A percentile compares a stretch with the other conserved stretches of the same genome.
Conservation (phyloP, 2,113 vertebrate species). For the Nerophis lumbriciformis region DNA sequence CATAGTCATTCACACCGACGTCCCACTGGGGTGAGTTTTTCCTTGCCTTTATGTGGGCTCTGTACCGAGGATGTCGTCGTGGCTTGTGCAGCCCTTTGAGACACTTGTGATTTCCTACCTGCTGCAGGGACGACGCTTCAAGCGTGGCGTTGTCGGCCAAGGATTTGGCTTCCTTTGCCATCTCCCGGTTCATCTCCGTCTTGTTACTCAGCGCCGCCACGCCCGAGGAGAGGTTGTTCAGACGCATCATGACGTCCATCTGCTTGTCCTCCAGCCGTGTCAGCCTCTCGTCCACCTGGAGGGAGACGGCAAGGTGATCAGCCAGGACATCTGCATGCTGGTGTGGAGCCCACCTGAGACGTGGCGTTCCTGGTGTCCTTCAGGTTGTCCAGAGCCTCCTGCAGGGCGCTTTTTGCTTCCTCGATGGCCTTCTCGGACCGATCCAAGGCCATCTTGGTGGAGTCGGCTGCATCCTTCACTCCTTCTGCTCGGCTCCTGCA, state of each 20-base stretch:
- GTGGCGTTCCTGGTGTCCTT: slow-evolving; percentile 49
- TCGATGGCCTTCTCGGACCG: slow-evolving; percentile 46
- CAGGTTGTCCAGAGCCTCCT: slow-evolving; percentile 53
- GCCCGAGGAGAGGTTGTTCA: slow-evolving; percentile 64
- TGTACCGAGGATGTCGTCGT: too few relatives aligned
- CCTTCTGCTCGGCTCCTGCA: slow-evolving; percentile 67
- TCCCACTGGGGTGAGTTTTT: too few relatives aligned
- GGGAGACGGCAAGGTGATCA: neutral
- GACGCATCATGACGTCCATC: slow-evolving; percentile 58
- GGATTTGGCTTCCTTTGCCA: slow-evolving; percentile 62
- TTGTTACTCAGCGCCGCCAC: slow-evolving; percentile 64
- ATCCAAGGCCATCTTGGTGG: slow-evolving; percentile 60
- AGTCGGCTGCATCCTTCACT: slow-evolving; percentile 49
- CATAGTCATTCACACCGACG: too few relatives aligned
- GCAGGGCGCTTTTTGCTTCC: slow-evolving; percentile 55
- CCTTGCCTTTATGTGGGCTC: too few relatives aligned
- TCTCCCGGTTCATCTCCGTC: slow-evolving; percentile 49
- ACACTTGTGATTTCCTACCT: too few relatives aligned
- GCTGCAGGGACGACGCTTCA: slow-evolving; percentile 52
- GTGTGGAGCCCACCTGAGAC: slow-evolving; percentile 34
- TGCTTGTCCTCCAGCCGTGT: slow-evolving; percentile 62
- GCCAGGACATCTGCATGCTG: neutral
- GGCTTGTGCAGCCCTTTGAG: too few relatives aligned
- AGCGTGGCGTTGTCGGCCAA: slow-evolving; percentile 60
- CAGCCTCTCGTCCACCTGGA: slow-evolving; percentile 65